Evolutionary conservation across 2,797 vertebrate genomes (phyloP).

Genomic region (Sebastes itinus): DNA sequence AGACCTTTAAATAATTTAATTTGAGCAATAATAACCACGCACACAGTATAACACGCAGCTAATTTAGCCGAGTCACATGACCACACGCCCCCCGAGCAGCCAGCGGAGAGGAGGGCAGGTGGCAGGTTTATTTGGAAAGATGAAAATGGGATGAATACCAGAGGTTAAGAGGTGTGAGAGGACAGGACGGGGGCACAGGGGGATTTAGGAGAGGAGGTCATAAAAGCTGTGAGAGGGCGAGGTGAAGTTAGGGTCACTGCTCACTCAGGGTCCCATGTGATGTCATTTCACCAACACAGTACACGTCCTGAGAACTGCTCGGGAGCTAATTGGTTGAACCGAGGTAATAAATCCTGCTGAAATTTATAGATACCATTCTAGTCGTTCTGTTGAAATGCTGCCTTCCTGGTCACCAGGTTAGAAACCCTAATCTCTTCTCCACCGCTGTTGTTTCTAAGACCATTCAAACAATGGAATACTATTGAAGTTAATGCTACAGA

Average conservation of each 20-base stretch:
- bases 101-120: conserved; percentile 65
- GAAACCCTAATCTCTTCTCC: conserved; percentile 32
- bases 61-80: conserved; percentile 56
- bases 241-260: conserved; percentile 84
- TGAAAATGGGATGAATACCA: conserved; percentile 83
- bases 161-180: conserved; percentile 80
- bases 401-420: conserved; percentile 60
- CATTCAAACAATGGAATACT: conserved; percentile 17
- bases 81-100: conserved; percentile 25
- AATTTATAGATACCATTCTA: conserved; percentile 76
- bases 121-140: conserved; percentile 79
- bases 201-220: conserved; percentile 55
- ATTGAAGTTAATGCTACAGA: background rate
- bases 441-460: conserved; percentile 14
- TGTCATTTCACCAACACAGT: conserved; percentile 73
- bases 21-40: conserved; percentile 5
- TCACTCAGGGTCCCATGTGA: conserved; percentile 78
- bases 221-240: conserved; percentile 78
- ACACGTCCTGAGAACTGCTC: conserved; percentile 68
- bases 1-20: conserved; percentile 19
- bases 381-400: conserved; percentile 60
- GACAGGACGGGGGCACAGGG: conserved; percentile 21
- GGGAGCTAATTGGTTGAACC: conserved; percentile 76
- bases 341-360: conserved; percentile 76
- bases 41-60: conserved; percentile 19